A percentile compares a stretch with the other conserved stretches of the same genome.
Conservation (phyloP, 2,888 invertebrate species). For the Coelopa pilipes region DNA sequence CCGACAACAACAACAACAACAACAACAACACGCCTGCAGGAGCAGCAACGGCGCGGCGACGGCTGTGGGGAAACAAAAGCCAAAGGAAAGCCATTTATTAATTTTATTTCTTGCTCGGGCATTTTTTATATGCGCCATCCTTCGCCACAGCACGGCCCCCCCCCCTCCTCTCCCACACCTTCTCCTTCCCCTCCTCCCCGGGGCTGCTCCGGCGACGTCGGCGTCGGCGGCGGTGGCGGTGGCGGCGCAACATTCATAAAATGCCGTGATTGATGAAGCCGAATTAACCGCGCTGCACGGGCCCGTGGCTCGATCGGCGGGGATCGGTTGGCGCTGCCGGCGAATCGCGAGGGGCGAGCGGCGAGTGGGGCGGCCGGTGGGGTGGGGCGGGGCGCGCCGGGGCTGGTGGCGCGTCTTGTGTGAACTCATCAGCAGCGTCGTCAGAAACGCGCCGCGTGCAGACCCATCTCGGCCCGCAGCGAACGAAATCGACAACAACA, state of each 20-base stretch:
- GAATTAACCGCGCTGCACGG: slow-evolving; percentile 50
- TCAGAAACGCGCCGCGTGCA: slow-evolving; percentile 45
- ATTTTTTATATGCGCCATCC: slow-evolving; percentile 28
- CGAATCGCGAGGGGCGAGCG: slow-evolving; percentile 44
- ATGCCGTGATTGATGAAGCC: slow-evolving; percentile 52
- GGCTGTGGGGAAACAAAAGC: slow-evolving; percentile 27
- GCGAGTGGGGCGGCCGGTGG: slow-evolving; percentile 41
- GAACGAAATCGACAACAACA: background rate
- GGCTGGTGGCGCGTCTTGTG: slow-evolving; percentile 49
- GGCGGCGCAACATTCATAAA: slow-evolving; percentile 47
- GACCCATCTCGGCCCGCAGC: slow-evolving; percentile 33
- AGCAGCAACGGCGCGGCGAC: slow-evolving; percentile 34
- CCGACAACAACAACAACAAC: slow-evolving; percentile 31
- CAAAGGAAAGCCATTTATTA: slow-evolving; percentile 43
- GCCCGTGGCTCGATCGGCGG: slow-evolving; percentile 33
- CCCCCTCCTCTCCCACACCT: background rate
- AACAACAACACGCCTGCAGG: slow-evolving; percentile 21
- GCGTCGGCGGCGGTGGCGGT: slow-evolving; percentile 26
- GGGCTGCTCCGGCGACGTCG: slow-evolving; percentile 20
- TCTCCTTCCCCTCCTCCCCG: background rate
- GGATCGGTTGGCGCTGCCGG: slow-evolving; percentile 33
- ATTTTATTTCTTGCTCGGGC: slow-evolving; percentile 40
- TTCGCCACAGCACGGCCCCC: background rate
- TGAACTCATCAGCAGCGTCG: slow-evolving; percentile 47
- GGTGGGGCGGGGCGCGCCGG: too few species aligned